These are phyloP conservation scores for Sisor rabdophorus DNA, from an alignment of 2,113 vertebrate species.

Conservation along the genomic window DNA sequence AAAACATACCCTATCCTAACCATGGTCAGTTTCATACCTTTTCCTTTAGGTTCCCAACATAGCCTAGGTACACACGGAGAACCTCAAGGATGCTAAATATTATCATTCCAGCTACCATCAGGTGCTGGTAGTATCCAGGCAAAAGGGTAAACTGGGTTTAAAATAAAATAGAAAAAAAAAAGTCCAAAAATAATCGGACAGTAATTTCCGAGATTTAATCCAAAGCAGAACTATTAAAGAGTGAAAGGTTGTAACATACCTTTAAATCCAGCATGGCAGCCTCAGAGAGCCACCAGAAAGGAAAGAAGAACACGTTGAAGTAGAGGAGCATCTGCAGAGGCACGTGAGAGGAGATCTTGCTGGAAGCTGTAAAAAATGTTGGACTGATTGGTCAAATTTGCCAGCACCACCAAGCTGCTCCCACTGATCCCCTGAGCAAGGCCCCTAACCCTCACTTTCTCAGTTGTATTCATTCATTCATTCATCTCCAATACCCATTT, in stretches of 20 bases:
- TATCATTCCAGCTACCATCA: constrained; percentile 71
- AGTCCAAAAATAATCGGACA: too few relatives aligned
- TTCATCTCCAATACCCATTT: too few relatives aligned
- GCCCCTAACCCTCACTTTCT: too few relatives aligned
- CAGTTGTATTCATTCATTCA: too few relatives aligned
- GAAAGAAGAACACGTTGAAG: constrained; percentile 79
- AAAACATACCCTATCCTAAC: neutral
- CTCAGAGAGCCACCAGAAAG: constrained; percentile 77
- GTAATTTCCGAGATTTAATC: too few relatives aligned
- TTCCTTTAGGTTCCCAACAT: constrained; percentile 78
- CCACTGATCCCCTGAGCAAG: too few relatives aligned
- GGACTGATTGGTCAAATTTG: neutral
- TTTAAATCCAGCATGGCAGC: constrained; percentile 78
- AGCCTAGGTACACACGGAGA: constrained; percentile 76
- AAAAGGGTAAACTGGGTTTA: constrained; percentile 70
- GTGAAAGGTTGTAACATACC: constrained; percentile 56
- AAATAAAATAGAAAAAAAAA: constrained; percentile 1
- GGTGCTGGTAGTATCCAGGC: constrained; percentile 75
- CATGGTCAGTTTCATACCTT: constrained; percentile 69
- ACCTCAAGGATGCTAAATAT: constrained; percentile 69
- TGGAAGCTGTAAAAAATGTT: constrained; percentile 54
- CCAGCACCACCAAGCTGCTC: too few relatives aligned
- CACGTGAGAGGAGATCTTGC: constrained; percentile 71
- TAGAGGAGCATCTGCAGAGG: constrained; percentile 83
- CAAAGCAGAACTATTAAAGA: neutral